Evolutionary conservation across 2,797 vertebrate species (phyloP).

Genomic region (Enteromius argenteus): DNA sequence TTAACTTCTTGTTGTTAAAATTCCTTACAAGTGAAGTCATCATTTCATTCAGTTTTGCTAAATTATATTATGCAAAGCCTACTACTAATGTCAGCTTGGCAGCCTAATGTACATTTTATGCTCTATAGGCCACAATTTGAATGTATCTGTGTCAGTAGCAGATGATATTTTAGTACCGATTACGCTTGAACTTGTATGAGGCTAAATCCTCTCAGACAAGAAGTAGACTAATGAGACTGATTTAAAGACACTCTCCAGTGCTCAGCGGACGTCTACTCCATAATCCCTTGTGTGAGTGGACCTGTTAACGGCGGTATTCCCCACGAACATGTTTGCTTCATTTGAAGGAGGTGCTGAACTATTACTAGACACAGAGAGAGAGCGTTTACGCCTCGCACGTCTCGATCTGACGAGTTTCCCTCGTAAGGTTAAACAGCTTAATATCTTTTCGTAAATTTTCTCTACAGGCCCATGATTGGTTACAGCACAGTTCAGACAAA

Average conservation of each 20-base stretch:
- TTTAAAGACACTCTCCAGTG: conserved; percentile 4
- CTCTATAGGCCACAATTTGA: not conserved
- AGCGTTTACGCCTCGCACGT: not conserved
- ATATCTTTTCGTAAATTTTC: not conserved
- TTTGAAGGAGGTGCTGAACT: not conserved
- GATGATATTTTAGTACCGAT: conserved; percentile 4
- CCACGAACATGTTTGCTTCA: conserved; percentile 30
- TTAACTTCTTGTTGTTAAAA: not conserved
- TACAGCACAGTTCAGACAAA: not conserved
- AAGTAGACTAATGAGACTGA: conserved; percentile 29
- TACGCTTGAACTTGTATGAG: not conserved
- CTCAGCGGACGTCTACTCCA: not conserved
- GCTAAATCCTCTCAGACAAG: conserved; percentile 1
- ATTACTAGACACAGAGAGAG: conserved; percentile 6
- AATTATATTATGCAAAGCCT: not conserved
- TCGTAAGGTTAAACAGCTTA: not conserved
- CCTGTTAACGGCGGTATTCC: conserved; percentile 29
- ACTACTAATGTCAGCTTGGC: not conserved
- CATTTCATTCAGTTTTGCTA: not conserved
- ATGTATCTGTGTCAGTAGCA: not conserved
- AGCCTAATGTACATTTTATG: not conserved
- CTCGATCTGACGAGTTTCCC: not conserved
- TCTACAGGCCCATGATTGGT: not conserved
- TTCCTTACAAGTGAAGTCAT: not conserved
- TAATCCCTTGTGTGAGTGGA: conserved; percentile 19